These are phyloP conservation scores for Neodiprion pinetum DNA, from an alignment of 1,140 invertebrate genomes.

Conservation along the genomic window DNA sequence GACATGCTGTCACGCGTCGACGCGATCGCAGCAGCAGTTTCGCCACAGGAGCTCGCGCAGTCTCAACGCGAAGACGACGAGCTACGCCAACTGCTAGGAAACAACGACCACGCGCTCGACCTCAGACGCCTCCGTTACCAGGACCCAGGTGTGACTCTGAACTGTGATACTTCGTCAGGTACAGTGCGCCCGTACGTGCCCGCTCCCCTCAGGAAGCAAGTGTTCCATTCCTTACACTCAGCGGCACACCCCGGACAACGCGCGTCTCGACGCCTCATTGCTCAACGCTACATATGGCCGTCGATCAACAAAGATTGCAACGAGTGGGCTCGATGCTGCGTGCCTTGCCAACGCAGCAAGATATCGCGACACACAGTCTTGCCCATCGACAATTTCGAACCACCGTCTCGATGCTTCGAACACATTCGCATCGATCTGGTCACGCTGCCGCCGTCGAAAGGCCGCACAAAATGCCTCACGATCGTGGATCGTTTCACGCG, in stretches of 20 bases:
- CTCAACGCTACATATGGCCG: background rate
- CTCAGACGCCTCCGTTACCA: no score
- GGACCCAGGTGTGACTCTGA: no score
- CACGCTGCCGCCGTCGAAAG: conserved; percentile 31
- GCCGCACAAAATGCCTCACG: conserved; percentile 34
- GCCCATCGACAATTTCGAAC: background rate
- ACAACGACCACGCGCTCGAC: no score
- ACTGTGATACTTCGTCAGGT: no score
- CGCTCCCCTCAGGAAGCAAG: conserved; percentile 2
- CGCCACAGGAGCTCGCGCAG: no score
- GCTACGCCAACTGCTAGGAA: no score
- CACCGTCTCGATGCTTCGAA: conserved; percentile 35
- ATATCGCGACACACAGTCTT: background rate
- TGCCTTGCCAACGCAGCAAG: conserved; percentile 8
- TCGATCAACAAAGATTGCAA: conserved; percentile 5
- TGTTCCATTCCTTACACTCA: conserved; percentile 7
- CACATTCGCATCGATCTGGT: conserved; percentile 23
- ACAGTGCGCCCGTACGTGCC: conserved; percentile 10
- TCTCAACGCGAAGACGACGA: no score
- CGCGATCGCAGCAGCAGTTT: no score
- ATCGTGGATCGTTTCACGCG: conserved; percentile 34
- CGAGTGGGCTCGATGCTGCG: background rate
- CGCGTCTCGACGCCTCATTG: background rate
- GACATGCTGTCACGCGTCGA: no score
- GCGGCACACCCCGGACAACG: background rate